A percentile compares a stretch with the other conserved stretches of the same genome.
Evolutionary conservation across 2,113 vertebrate species (phyloP).

Genomic region (Hylia prasina): DNA sequence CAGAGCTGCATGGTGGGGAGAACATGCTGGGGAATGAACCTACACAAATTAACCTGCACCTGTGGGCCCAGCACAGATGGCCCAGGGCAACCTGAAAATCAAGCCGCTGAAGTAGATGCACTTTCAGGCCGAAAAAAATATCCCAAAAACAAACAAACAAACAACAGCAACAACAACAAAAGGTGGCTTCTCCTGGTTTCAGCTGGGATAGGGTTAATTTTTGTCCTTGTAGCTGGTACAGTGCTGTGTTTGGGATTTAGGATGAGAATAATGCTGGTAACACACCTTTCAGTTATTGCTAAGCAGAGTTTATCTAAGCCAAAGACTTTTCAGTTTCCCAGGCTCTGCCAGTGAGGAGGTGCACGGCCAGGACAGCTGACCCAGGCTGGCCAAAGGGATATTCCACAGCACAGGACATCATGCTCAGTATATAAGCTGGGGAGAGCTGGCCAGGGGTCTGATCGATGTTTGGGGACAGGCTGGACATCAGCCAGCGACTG

Average conservation of each 20-base stretch:
- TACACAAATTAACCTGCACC: background rate
- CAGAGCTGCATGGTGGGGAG: background rate
- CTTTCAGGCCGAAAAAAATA: background rate
- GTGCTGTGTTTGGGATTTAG: background rate
- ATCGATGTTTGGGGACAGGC: background rate
- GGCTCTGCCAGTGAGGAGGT: background rate
- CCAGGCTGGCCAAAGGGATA: background rate
- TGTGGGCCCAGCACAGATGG: background rate
- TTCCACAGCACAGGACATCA: background rate
- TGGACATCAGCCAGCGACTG: background rate
- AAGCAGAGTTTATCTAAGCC: background rate
- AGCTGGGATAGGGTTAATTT: background rate
- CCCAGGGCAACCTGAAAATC: background rate
- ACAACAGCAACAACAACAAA: no score
- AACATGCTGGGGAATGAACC: background rate
- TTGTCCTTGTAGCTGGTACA: background rate
- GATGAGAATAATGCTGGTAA: background rate
- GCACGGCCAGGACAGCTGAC: background rate
- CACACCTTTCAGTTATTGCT: background rate
- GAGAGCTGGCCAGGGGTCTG: background rate
- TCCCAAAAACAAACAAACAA: background rate
- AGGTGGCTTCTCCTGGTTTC: background rate
- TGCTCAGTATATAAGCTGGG: background rate
- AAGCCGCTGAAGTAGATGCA: background rate
- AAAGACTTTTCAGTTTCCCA: background rate